These are phyloP conservation scores for Onthophagus taurus DNA, from an alignment of 1,140 invertebrate genomes.

Conservation along the genomic window DNA sequence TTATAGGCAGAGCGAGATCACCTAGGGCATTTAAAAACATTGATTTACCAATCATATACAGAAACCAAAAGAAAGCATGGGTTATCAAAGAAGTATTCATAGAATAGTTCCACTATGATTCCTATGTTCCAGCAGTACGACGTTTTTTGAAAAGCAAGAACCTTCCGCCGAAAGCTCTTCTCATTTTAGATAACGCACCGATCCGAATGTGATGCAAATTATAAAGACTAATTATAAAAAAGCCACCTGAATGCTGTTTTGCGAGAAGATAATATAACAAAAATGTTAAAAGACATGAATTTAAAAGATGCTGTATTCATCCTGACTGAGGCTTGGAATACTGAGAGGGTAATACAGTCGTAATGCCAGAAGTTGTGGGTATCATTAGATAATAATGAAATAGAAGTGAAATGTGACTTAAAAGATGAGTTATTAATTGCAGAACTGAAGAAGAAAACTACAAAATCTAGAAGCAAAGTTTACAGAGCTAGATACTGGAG, in stretches of 20 bases:
- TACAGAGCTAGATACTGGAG: no score
- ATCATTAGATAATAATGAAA: not conserved
- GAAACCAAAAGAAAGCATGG: constrained; percentile 4
- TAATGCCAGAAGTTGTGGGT: not conserved
- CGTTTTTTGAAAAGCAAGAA: constrained; percentile 29
- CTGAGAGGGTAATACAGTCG: not conserved
- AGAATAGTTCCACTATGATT: constrained; percentile 33
- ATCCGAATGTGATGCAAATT: constrained; percentile 29
- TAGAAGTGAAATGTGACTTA: not conserved
- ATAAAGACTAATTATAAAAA: constrained; percentile 2
- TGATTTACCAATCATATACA: not conserved
- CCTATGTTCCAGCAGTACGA: constrained; percentile 31
- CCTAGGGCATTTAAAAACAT: constrained; percentile 2
- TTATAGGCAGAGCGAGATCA: not conserved
- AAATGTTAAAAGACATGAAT: not conserved
- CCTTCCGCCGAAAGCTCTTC: constrained; percentile 34
- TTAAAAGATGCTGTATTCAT: not conserved
- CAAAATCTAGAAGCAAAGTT: no score
- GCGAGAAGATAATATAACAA: not conserved
- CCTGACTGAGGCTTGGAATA: not conserved
- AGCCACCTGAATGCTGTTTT: not conserved
- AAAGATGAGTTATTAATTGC: not conserved
- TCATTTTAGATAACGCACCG: constrained; percentile 36
- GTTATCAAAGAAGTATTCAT: constrained; percentile 4
- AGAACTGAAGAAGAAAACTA: no score